Evolutionary conservation across 1,140 invertebrate genomes (phyloP), one percentile per base, ranked within the genome.

Genomic region (Anoplophora glabripennis): DNA sequence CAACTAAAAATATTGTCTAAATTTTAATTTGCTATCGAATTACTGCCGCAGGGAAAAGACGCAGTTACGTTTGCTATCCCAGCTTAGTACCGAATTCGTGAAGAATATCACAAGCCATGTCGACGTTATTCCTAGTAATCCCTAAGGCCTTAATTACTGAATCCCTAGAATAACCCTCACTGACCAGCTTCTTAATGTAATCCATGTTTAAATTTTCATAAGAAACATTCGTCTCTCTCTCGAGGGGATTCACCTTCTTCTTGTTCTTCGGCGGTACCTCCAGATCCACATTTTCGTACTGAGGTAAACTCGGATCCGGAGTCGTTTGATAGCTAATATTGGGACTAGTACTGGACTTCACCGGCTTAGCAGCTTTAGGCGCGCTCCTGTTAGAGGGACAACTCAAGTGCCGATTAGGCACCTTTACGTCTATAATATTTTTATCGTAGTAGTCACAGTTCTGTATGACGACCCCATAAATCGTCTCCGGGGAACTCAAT

Each of bases 61-160:
- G 11, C 33, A 49, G 33, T 52, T 35, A 52, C 9, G 36, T 48
- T 12, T 65, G 71, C 68, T 75, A 75, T 72, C 73, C 73, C 59
- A 76, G 63, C 70, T 86, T 87, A n/a, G 83, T 84, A 9, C 81
- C 92, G 77, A 96, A 97, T 76, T 95, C 93, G 75, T 94, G 89
- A 66, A 97, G 80, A 77, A 97, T 96, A 77, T 96, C 92, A 78
- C 92, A 89, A 21, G 93, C 93, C 93, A 96, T 96, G 75, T 91
- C 89, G 34, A 96, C 82, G 77, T 97, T 91, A 76, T 96, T 96
- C 53, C 90, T 82, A 1, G 93, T 92, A 53, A 96, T 96, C 49
- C 91, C 89, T 58, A 96, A 79, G 7, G 94, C 93, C 66, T 93
- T 82, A 37, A 95, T 90, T 0, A 95, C 93, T 38, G 90, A 89